phyloP scores from a whole-genome alignment of 2,888 invertebrate genomes.

The Cordilura impudica region DNA sequence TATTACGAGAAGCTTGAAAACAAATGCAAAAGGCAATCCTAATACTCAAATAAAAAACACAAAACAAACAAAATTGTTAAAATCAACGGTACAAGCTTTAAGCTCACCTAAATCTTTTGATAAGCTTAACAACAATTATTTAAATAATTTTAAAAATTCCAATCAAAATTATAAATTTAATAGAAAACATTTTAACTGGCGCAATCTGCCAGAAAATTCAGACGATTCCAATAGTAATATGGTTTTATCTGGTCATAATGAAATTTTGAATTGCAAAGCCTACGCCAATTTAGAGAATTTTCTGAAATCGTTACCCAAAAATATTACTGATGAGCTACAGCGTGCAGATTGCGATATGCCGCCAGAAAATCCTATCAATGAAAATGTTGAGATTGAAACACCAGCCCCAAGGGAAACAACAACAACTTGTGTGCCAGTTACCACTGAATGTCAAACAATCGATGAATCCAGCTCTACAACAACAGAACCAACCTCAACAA shows the following conservation, averaged over 20 bases:
- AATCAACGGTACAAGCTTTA: too few species aligned
- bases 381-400: not conserved
- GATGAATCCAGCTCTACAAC: too few species aligned
- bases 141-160: constrained; percentile 8
- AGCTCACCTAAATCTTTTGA: not conserved
- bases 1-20: too few species aligned
- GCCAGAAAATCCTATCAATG: not conserved
- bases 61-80: not conserved
- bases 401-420: not conserved
- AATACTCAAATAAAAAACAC: not conserved
- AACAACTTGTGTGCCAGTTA: not conserved
- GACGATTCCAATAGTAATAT: constrained; percentile 15
- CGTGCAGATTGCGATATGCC: not conserved
- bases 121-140: not conserved
- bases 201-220: not conserved
- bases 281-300: constrained; percentile 64
- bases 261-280: constrained; percentile 63
- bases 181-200: constrained; percentile 2
- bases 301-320: constrained; percentile 52
- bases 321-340: constrained; percentile 17
- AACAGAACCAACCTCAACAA: not conserved
- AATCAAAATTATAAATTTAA: constrained; percentile 36
- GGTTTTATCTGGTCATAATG: constrained; percentile 53
- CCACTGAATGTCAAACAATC: not conserved
- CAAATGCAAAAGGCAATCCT: not conserved